A percentile compares a stretch with the other conserved stretches of the same genome.
Conservation (phyloP, 2,797 vertebrate genomes). For the Acipenser ruthenus region DNA sequence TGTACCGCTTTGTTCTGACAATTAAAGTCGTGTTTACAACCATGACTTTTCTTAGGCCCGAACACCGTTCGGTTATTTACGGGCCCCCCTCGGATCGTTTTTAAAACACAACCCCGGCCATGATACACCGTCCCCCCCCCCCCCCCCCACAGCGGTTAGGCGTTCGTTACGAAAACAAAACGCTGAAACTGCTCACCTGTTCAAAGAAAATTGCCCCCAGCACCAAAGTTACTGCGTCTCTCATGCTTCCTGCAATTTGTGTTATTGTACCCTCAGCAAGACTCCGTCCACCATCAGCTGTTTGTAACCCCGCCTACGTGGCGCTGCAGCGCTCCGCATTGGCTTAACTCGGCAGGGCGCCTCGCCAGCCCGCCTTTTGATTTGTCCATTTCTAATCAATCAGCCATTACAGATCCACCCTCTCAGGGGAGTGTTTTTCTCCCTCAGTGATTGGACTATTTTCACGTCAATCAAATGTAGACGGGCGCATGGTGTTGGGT, state of each 20-base stretch:
- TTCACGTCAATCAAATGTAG: no score
- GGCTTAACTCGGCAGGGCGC: slow-evolving; percentile 16
- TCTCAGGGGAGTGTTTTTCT: no score
- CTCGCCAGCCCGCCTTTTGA: neutral
- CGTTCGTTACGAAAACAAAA: neutral
- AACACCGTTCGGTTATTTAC: neutral
- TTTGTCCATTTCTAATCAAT: slow-evolving; percentile 38
- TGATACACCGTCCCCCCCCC: no score
- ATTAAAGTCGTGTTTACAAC: neutral
- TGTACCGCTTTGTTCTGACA: neutral
- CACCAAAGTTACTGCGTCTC: slow-evolving; percentile 43
- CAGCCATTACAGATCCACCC: neutral
- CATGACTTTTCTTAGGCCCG: neutral
- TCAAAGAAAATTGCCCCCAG: slow-evolving; percentile 53
- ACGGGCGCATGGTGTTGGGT: no score
- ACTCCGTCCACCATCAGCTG: slow-evolving; percentile 34
- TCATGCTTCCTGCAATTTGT: slow-evolving; percentile 49
- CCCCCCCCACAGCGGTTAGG: neutral
- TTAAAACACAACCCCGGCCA: neutral
- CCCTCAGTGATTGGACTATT: no score
- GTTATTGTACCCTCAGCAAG: slow-evolving; percentile 45
- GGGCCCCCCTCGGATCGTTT: neutral
- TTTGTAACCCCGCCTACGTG: slow-evolving; percentile 36
- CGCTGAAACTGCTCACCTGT: slow-evolving; percentile 43
- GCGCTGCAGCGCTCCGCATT: slow-evolving; percentile 29